phyloP scores from a whole-genome alignment of 2,797 vertebrate species.

The Dicrostonyx torquatus region DNA sequence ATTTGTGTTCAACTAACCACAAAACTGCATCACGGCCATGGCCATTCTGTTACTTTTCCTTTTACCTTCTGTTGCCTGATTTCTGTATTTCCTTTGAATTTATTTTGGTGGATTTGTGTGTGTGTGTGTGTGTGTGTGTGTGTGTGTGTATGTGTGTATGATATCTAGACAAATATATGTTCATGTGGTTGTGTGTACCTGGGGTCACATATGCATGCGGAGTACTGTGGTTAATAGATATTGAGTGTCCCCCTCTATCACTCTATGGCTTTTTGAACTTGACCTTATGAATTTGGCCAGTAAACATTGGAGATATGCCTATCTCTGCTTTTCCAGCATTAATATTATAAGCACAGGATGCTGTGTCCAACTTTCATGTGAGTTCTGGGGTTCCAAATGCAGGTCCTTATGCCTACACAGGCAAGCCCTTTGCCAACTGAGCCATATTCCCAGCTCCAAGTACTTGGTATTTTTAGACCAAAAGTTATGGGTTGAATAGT shows the following conservation, averaged over 20 bases:
- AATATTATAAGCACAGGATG: neutral
- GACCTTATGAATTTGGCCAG: neutral
- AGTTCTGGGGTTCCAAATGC: too few species aligned
- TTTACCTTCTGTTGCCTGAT: neutral
- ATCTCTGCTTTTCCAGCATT: neutral
- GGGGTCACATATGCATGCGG: neutral
- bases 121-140: neutral
- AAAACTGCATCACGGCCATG: fast-evolving
- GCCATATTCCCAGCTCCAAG: neutral
- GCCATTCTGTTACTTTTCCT: neutral
- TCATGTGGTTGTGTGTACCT: neutral
- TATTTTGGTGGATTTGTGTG: neutral
- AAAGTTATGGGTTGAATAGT: neutral
- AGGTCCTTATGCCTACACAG: neutral
- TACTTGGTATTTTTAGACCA: neutral
- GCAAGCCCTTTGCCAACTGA: neutral
- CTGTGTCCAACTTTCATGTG: neutral
- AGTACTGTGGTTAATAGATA: neutral
- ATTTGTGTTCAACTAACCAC: fast-evolving
- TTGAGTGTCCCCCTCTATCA: neutral
- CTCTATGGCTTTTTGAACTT: neutral
- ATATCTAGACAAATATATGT: too few species aligned
- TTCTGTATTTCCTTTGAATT: neutral
- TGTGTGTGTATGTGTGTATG: neutral
- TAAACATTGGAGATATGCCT: neutral